phyloP scores from a whole-genome alignment of 2,888 invertebrate species.

The Cheilosia vernalis region DNA sequence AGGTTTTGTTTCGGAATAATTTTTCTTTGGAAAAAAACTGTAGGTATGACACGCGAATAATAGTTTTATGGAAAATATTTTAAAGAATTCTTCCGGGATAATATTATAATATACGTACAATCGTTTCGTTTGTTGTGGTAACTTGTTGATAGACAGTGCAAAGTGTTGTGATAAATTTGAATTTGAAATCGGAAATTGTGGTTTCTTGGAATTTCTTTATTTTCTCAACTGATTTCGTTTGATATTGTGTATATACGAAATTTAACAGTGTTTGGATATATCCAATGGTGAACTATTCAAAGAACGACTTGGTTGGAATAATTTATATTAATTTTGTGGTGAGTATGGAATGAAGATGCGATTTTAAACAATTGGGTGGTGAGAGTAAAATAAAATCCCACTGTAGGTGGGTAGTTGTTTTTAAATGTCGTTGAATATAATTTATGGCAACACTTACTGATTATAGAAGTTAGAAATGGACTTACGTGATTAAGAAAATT shows the following conservation, averaged over 20 bases:
- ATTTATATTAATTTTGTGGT: constrained; percentile 36
- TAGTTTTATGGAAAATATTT: not conserved
- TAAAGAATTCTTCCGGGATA: not conserved
- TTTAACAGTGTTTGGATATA: not conserved
- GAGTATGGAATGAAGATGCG: constrained; percentile 6
- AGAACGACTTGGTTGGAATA: constrained; percentile 40
- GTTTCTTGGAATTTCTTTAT: not conserved
- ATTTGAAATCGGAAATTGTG: not conserved
- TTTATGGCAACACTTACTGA: too few species aligned
- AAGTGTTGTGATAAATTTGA: constrained; percentile 22
- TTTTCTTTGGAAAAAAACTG: not conserved
- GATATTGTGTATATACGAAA: constrained; percentile 1
- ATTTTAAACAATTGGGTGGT: not conserved
- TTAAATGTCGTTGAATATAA: too few species aligned
- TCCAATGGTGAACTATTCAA: not conserved
- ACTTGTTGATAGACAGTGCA: constrained; percentile 44
- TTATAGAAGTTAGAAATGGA: too few species aligned
- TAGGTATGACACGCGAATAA: too few species aligned
- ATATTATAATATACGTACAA: not conserved
- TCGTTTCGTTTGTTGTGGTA: constrained; percentile 16
- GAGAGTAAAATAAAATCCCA: not conserved
- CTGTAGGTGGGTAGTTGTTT: too few species aligned
- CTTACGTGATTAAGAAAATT: too few species aligned
- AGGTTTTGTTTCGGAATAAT: not conserved
- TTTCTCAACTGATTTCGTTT: constrained; percentile 10